Evolutionary conservation across 1,140 invertebrate species (phyloP), one percentile per base, ranked within the genome.

Genomic region (Akabosia matsudoensis): DNA sequence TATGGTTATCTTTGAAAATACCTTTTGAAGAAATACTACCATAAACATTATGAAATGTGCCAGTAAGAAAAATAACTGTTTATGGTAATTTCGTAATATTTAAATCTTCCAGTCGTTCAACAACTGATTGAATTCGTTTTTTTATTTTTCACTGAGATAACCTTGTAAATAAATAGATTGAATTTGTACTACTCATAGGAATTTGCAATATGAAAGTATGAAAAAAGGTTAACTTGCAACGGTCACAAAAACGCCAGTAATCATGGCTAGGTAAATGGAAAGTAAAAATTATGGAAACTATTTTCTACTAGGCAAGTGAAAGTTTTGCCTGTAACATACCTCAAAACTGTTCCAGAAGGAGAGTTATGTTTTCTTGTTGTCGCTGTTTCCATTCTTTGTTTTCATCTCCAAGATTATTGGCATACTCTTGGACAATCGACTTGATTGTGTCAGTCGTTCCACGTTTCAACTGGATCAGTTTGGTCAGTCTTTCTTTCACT

Each of bases 371-470:
- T 82, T 96, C 91, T 83, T 97, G 93, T 82, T 97, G 95, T 82
- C 92, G 90, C 84, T 94, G 91, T 83, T 91, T 90, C 88, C 92
- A 92, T 80, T 95, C 93, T 26, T 89, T 87, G 82, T 92, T 90
- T 67, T 93, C 92, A 83, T 97, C 94, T 0, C 96, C 96, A 76
- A 97, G 88, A 87, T 97, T 97, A 28, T 95, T 95, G 34, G 95
- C 95, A 85, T 97, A 98, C 86, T 97, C 95, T 94, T 84, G 34
- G 86, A 86, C 76, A 82, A 80, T 80, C 84, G 95, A 94, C 79
- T 93, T 87, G 75, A 98, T 96, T n/a, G 94, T 95, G 86, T 97
- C 97, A 30, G 97, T 87, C 0, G 95, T 97, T 4, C 93, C 95
- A 74, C 94, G 91, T 78, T 95, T 86, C 77, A 97, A 88, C 81